phyloP scores from a whole-genome alignment of 2,888 invertebrate genomes.

The Callinectes sapidus region DNA sequence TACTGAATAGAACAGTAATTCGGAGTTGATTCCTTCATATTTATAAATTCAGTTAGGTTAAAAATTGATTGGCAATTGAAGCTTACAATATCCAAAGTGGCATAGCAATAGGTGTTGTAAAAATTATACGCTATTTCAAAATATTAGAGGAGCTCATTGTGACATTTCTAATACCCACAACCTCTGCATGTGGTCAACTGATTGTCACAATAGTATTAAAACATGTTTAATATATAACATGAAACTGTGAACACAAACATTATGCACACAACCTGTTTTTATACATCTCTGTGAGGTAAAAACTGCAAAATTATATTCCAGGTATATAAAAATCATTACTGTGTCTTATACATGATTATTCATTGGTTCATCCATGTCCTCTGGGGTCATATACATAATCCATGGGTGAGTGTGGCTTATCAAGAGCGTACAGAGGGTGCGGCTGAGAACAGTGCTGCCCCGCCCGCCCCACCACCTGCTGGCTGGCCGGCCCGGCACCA shows the following conservation, averaged over 20 bases:
- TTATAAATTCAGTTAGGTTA: slow-evolving; percentile 51
- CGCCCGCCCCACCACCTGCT: too few species aligned
- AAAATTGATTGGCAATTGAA: slow-evolving; percentile 54
- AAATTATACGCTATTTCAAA: slow-evolving; percentile 47
- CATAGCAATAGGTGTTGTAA: slow-evolving; percentile 53
- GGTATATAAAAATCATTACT: slow-evolving; percentile 59
- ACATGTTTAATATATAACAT: slow-evolving; percentile 37
- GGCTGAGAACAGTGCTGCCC: slow-evolving; percentile 17
- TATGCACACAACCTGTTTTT: slow-evolving; percentile 22
- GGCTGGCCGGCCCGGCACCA: slow-evolving; percentile 10
- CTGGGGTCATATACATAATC: slow-evolving; percentile 52
- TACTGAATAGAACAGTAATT: slow-evolving; percentile 47
- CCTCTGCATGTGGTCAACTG: slow-evolving; percentile 42
- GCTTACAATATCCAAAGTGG: slow-evolving; percentile 60
- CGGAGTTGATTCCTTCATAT: slow-evolving; percentile 44
- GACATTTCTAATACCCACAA: slow-evolving; percentile 40
- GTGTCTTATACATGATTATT: slow-evolving; percentile 69
- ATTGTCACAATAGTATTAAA: slow-evolving; percentile 52
- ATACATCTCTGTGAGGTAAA: slow-evolving; percentile 27
- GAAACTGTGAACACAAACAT: slow-evolving; percentile 45
- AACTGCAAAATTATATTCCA: slow-evolving; percentile 36
- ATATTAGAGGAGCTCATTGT: slow-evolving; percentile 50
- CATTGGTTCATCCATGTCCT: slow-evolving; percentile 63
- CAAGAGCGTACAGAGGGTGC: slow-evolving; percentile 41
- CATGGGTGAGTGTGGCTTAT: slow-evolving; percentile 49